These are phyloP conservation scores for Dolomedes plantarius DNA, from an alignment of 2,888 invertebrate genomes.

Conservation along the genomic window DNA sequence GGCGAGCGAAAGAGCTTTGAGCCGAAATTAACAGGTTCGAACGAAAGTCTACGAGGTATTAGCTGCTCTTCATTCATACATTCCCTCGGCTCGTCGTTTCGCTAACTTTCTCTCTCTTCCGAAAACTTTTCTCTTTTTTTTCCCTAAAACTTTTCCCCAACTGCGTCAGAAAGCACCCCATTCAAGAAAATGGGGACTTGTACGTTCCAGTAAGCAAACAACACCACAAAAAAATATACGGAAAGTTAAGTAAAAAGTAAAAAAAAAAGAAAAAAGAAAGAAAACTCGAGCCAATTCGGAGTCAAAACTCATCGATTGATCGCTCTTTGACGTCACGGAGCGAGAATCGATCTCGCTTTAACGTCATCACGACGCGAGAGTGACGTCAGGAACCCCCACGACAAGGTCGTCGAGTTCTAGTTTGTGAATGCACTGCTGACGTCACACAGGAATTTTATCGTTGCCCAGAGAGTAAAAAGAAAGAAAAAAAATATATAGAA, in stretches of 20 bases:
- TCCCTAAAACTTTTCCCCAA: background rate
- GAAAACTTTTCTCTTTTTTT: background rate
- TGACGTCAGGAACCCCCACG: constrained; percentile 57
- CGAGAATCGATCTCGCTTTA: constrained; percentile 53
- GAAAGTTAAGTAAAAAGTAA: too few relatives aligned
- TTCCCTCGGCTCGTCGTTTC: background rate
- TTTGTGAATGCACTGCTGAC: constrained; percentile 67
- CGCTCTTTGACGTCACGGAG: constrained; percentile 59
- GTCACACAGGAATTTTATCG: constrained; percentile 62
- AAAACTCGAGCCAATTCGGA: constrained; percentile 43
- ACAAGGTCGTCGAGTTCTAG: constrained; percentile 65
- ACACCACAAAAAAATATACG: background rate
- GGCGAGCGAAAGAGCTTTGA: too few relatives aligned
- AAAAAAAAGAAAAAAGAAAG: constrained; percentile 27
- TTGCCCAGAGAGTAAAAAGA: constrained; percentile 28
- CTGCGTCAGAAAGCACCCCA: constrained; percentile 21
- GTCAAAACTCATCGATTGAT: constrained; percentile 69
- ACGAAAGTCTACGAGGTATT: background rate
- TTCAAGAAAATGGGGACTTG: constrained; percentile 23
- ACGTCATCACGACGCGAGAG: constrained; percentile 39
- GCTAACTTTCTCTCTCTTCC: background rate
- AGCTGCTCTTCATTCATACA: background rate
- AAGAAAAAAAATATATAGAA: constrained; percentile 5
- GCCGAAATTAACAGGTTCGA: too few relatives aligned
- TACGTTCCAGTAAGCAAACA: constrained; percentile 22